Evolutionary conservation across 1,140 invertebrate species (phyloP), one percentile per base, ranked within the genome.

Genomic region (Centruroides vittatus): DNA sequence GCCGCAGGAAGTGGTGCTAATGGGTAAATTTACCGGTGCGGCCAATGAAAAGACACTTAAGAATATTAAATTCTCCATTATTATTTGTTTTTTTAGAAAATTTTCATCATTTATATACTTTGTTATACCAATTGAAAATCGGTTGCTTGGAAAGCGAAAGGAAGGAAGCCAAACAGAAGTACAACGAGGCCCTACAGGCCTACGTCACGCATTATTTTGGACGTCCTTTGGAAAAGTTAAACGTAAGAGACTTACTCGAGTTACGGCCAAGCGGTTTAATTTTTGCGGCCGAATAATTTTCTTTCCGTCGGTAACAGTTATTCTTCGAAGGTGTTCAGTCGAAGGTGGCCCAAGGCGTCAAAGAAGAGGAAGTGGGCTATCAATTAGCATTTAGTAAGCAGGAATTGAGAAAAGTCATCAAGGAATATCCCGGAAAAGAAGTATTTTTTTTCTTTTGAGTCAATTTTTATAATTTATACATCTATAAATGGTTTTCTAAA

Each of bases 321-420:
- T 97, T 96, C 78, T 98, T 98, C 73, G 94, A 95, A 73, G 89
- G 91, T 55, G 90, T 96, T 57, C 86, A 94, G 78, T 84, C 81
- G 36, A 88, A 89, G 75, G 87, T 96, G 59, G 83, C 85, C 54
- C 84, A 87, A 71, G 96, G 96, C 65, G 91, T 96, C 35, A 94
- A 94, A 76, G 88, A 92, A 71, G 93, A 93, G 49, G 96, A 99
- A 80, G 91, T 99, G 59, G 91, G 93, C 70, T 99, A 95, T 78
- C 93, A 98, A 78, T 84, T 96, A 75, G 92, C 92, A 12, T 99
- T 90, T 73, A 97, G 91, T 72, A 96, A 97, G 79, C 89, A 93
- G 77, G 94, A 98, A 77, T 78, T 99, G 57, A 81, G 92, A 63
- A 93, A 93, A 76, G 89, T 98, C 34, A 93, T 98, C 58, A 86